Evolutionary conservation across 2,888 invertebrate genomes (phyloP), one percentile per base, ranked within the genome.

Genomic region (Ormyrus rosae): DNA sequence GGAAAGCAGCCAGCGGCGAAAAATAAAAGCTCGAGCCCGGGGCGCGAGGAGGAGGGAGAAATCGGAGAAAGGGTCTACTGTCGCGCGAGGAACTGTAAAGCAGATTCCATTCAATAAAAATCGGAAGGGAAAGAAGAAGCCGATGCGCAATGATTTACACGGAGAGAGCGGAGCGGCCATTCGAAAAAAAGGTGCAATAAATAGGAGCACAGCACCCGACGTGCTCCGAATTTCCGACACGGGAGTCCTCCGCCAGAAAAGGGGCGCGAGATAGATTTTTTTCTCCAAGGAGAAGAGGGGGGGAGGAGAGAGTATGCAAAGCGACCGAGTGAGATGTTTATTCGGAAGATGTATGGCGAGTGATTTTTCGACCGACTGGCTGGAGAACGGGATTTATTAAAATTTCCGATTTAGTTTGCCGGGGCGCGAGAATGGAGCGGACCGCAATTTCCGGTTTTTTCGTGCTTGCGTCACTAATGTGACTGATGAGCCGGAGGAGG

Each of bases 101-200:
- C 19, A 19, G 19, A 19, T 19, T 19, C 19, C 19, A 19, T 19
- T 19, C 19, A 19, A 19, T 19, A 19, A 19, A 19, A 19, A 19
- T 19, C 19, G 83, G 83, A 85, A 83, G 80, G 80, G 83, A 85
- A 19, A 48, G 61, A 61, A 72, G 11, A 13, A 64, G 7, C 56
- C 46, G 85, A 85, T 85, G 84, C 84, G 86, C 86, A 86, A 88
- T 89, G 88, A 89, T 89, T 88, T 87, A 87, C 71, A 74, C 58
- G 84, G 85, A 19, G 19, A 19, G 19, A 1, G 84, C 84, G 85
- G 83, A 78, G 80, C 84, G 86, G 83, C 85, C 85, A 85, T 81
- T 85, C 85, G 86, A 87, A 86, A 86, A 19, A 78, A 85, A 87
- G 85, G 84, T 85, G 87, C 86, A 88, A 88, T 88, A 87, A 87